Percentiles rank a stretch among this genome's conserved stretches.
phyloP scores from a whole-genome alignment of 2,888 invertebrate species.

The Ceramica pisi region DNA sequence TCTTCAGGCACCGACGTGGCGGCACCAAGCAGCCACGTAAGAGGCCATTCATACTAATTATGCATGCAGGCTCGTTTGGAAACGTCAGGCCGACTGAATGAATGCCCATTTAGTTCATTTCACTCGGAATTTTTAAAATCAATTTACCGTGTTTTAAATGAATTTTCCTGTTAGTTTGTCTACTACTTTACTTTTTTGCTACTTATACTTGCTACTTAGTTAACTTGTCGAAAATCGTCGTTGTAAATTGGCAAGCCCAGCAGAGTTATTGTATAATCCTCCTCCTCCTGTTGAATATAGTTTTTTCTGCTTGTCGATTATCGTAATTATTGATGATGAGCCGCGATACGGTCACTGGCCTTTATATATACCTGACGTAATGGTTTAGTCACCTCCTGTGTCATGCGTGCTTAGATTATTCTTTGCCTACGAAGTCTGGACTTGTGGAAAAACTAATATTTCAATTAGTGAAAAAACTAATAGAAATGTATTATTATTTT shows the following conservation, averaged over 20 bases:
- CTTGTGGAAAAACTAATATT: not conserved
- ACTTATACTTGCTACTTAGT: no score
- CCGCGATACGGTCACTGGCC: conserved; percentile 11
- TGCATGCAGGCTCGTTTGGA: conserved; percentile 15
- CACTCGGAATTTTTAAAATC: conserved; percentile 3
- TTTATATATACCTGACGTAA: conserved; percentile 29
- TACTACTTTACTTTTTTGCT: no score
- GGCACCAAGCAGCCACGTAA: not conserved
- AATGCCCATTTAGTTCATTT: conserved; percentile 3
- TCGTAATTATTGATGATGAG: conserved; percentile 6
- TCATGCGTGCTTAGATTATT: not conserved
- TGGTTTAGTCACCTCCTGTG: conserved; percentile 27
- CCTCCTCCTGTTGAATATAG: not conserved
- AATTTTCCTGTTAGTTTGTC: not conserved
- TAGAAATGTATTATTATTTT: not conserved
- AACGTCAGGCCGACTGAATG: not conserved
- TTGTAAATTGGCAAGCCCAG: not conserved
- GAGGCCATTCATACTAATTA: conserved; percentile 13
- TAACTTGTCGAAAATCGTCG: not conserved
- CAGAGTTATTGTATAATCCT: not conserved
- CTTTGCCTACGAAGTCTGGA: not conserved
- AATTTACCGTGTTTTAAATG: conserved; percentile 1
- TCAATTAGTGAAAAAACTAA: not conserved
- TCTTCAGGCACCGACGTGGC: not conserved
- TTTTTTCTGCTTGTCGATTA: not conserved